phyloP scores from a whole-genome alignment of 30 jellyfish, hydroid and myxozoan genomes.

The Morbakka virulenta region DNA sequence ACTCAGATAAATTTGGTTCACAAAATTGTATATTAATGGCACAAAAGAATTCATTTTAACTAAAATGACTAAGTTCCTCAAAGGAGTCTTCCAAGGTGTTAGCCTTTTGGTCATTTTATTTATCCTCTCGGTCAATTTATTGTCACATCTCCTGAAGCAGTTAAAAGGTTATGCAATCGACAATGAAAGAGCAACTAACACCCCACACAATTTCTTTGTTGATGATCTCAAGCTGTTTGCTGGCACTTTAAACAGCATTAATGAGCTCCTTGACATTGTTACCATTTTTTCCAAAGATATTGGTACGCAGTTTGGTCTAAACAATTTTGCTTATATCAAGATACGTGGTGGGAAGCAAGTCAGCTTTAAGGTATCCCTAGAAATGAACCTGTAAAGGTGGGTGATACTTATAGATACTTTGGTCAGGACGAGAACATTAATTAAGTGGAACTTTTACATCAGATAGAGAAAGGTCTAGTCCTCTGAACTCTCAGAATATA shows the following conservation, averaged over 20 bases:
- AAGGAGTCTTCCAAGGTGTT: not conserved
- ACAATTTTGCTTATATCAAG: not conserved
- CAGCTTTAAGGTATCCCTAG: not conserved
- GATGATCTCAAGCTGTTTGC: too few relatives aligned
- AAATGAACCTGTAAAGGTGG: not conserved
- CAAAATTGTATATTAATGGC: not conserved
- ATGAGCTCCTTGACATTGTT: not conserved
- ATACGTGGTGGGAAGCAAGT: not conserved
- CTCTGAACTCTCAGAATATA: not conserved
- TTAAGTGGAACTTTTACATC: not conserved
- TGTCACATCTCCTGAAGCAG: not conserved
- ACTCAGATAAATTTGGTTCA: not conserved
- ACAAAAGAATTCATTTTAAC: not conserved
- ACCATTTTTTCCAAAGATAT: not conserved
- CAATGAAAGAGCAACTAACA: not conserved
- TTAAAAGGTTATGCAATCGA: not conserved
- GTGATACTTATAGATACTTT: conserved; percentile 3
- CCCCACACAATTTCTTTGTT: not conserved
- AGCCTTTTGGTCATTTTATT: not conserved
- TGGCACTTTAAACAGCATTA: too few relatives aligned
- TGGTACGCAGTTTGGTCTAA: not conserved
- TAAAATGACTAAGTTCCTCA: not conserved
- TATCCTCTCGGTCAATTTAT: not conserved
- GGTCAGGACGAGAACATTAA: conserved; percentile 4
- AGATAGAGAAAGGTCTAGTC: not conserved